Conservation (phyloP, 2,113 vertebrate genomes). For the Heterocephalus glaber region DNA sequence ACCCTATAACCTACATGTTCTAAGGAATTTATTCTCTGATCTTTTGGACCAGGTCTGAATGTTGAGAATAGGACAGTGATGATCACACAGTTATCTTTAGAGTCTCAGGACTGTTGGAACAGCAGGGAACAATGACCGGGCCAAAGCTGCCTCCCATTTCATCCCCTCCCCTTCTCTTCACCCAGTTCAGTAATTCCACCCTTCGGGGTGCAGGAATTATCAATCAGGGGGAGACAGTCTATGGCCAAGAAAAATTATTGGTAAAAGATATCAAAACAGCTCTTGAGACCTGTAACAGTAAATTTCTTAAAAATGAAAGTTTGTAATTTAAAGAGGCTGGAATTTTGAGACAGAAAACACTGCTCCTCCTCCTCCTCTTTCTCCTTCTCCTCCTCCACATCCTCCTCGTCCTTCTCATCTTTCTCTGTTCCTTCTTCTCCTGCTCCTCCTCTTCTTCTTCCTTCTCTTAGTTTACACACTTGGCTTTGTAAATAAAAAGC, state of each 20-base stretch:
- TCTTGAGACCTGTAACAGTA: background rate
- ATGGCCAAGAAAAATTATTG: background rate
- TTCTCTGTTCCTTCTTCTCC: background rate
- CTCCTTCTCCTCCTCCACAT: background rate
- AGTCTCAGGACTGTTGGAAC: background rate
- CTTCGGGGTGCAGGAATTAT: no score
- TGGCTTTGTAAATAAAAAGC: background rate
- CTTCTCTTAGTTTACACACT: background rate
- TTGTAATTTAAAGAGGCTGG: background rate
- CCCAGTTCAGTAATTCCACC: rapidly evolving
- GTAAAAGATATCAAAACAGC: background rate
- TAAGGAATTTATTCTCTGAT: background rate
- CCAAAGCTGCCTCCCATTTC: rapidly evolving
- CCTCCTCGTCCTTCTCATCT: background rate
- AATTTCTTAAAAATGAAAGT: background rate
- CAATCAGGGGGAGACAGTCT: background rate
- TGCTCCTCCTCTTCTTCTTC: background rate
- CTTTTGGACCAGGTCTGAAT: background rate
- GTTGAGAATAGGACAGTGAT: background rate
- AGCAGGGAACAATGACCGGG: no score
- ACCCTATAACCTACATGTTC: background rate
- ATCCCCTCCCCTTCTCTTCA: rapidly evolving
- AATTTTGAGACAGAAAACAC: slow-evolving; percentile 3
- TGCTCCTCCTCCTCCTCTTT: background rate
- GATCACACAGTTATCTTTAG: background rate